phyloP scores from a whole-genome alignment of 1,140 invertebrate species.

The Monochamus saltuarius region DNA sequence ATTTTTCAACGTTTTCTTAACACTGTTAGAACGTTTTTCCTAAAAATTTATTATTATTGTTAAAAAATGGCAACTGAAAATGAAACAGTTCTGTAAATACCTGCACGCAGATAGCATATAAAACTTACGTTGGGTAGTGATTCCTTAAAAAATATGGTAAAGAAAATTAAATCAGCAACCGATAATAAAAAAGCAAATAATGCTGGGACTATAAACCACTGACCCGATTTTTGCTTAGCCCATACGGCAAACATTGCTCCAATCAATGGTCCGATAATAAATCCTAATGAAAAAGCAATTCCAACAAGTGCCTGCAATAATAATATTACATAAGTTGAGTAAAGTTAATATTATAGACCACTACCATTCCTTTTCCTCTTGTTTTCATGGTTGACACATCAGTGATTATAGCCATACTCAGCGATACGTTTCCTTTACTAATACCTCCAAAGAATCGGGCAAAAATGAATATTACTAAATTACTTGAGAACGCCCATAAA shows the following conservation, averaged over 20 bases:
- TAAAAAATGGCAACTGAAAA: background rate
- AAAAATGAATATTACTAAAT: constrained; percentile 89
- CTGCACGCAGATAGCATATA: background rate
- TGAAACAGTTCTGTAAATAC: background rate
- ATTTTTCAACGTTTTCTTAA: constrained; percentile 64
- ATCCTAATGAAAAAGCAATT: constrained; percentile 95
- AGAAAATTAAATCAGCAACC: constrained; percentile 75
- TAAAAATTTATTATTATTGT: constrained; percentile 48
- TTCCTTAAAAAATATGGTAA: constrained; percentile 79
- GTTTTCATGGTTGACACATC: constrained; percentile 83
- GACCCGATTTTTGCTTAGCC: constrained; percentile 59
- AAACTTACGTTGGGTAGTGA: constrained; percentile 70
- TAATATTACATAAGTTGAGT: background rate
- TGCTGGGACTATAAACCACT: constrained; percentile 85
- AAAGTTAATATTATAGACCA: constrained; percentile 24
- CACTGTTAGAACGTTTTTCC: constrained; percentile 66
- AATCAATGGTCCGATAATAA: constrained; percentile 93
- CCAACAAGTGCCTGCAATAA: constrained; percentile 87
- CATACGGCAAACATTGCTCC: constrained; percentile 87
- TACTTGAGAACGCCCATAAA: constrained; percentile 85
- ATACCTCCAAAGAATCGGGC: constrained; percentile 92
- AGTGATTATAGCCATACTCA: constrained; percentile 93
- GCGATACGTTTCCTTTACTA: constrained; percentile 94
- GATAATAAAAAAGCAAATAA: constrained; percentile 80
- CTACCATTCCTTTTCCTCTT: constrained; percentile 92